Percentiles rank a stretch among this genome's conserved stretches.
These are phyloP conservation scores for Zootoca vivipara DNA, from an alignment of 2,113 vertebrate species.

Conservation along the genomic window DNA sequence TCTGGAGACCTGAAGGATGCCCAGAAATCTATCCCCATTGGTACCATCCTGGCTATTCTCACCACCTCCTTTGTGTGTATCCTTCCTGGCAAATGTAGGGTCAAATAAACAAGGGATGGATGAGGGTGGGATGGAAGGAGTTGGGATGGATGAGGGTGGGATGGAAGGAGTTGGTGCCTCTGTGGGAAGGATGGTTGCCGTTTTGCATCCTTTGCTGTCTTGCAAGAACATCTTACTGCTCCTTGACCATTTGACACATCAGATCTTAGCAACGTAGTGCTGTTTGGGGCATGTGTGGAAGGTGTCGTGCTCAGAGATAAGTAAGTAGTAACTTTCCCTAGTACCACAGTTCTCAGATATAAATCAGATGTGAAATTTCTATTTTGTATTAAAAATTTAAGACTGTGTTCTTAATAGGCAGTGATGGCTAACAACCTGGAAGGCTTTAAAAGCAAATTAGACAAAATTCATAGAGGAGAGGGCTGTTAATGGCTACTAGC, in stretches of 20 bases:
- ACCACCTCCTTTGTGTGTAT: slow-evolving; percentile 94
- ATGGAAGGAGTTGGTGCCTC: too few species aligned
- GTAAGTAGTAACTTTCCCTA: slow-evolving; percentile 71
- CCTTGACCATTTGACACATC: slow-evolving; percentile 70
- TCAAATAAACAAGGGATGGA: not conserved
- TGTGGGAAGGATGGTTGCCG: not conserved
- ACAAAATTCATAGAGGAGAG: too few species aligned
- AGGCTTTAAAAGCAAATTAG: too few species aligned
- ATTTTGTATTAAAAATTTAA: not conserved
- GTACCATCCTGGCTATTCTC: slow-evolving; percentile 90
- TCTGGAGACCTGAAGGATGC: slow-evolving; percentile 92
- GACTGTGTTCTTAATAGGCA: too few species aligned
- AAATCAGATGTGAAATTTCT: not conserved
- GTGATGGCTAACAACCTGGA: too few species aligned
- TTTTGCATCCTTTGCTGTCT: not conserved
- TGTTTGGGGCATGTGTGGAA: slow-evolving; percentile 90
- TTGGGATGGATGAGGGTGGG: fast-evolving
- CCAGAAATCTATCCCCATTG: slow-evolving; percentile 92
- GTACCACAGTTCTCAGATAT: not conserved
- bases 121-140: too few species aligned
- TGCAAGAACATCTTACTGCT: not conserved
- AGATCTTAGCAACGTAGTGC: slow-evolving; percentile 88
- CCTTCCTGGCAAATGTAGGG: slow-evolving; percentile 65
- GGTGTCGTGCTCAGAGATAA: slow-evolving; percentile 91
- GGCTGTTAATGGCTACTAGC: too few species aligned